Conservation (phyloP, 1,140 invertebrate species). For the Parasteatoda tepidariorum region DNA sequence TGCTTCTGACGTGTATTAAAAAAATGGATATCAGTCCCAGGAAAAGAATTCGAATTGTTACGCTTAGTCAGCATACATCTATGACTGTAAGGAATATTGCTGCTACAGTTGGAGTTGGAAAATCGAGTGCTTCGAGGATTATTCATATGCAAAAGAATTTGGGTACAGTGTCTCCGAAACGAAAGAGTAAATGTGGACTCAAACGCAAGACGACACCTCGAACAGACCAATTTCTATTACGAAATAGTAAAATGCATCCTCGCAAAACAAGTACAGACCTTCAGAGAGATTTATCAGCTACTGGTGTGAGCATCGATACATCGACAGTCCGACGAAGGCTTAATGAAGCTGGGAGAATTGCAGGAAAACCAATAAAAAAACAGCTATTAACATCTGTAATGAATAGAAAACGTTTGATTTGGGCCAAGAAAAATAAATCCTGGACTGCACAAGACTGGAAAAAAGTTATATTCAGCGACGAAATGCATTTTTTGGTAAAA, state of each 20-base stretch:
- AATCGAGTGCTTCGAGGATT: conserved; percentile 4
- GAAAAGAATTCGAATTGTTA: not conserved
- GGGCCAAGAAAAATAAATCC: not conserved
- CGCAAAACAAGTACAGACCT: not conserved
- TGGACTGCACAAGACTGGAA: not conserved
- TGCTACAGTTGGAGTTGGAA: not conserved
- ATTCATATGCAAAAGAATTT: too few relatives aligned
- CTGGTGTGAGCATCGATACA: not conserved
- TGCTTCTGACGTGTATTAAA: not conserved
- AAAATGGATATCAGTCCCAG: conserved; percentile 1
- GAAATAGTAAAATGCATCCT: not conserved
- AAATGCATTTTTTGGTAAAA: not conserved
- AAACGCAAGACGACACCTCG: not conserved
- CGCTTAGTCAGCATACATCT: conserved; percentile 8
- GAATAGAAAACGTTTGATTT: not conserved
- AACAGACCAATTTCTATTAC: not conserved
- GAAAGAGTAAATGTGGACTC: not conserved
- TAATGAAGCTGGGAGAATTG: not conserved
- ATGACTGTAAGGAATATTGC: conserved; percentile 8
- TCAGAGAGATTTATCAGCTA: not conserved
- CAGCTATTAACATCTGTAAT: not conserved
- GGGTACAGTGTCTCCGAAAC: not conserved
- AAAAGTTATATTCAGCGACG: not conserved
- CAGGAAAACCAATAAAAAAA: not conserved
- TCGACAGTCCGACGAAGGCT: not conserved